Conservation (phyloP, 2,113 vertebrate genomes). For the Setophaga coronata region DNA sequence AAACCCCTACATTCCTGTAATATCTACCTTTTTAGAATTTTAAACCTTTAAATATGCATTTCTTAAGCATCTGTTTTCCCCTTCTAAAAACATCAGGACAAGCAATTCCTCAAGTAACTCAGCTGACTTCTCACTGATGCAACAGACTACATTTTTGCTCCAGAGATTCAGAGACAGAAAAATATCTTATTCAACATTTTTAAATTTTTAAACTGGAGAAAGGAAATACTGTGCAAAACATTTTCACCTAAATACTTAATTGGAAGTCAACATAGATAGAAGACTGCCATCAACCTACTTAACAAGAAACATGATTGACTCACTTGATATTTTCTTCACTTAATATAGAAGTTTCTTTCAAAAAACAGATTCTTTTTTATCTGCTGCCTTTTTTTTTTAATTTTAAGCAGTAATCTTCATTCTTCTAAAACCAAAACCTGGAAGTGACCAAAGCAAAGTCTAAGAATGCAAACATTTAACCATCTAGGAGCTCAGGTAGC, state of each 20-base stretch:
- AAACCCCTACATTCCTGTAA: neutral
- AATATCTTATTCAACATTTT: slow-evolving; percentile 36
- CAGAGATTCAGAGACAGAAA: slow-evolving; percentile 6
- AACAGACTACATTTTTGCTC: neutral
- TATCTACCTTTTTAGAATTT: neutral
- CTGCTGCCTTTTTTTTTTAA: neutral
- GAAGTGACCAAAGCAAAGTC: neutral
- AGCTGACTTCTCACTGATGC: neutral
- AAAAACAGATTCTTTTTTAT: neutral
- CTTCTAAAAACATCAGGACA: slow-evolving; percentile 6
- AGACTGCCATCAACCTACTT: slow-evolving; percentile 19
- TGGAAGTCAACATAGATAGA: slow-evolving; percentile 17
- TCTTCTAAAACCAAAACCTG: neutral
- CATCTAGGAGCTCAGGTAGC: neutral
- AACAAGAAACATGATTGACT: neutral
- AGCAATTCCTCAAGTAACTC: neutral
- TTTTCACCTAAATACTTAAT: slow-evolving; percentile 60
- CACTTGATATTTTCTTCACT: neutral
- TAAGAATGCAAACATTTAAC: neutral
- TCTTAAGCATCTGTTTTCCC: neutral
- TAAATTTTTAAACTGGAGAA: slow-evolving; percentile 46
- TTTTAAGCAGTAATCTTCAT: neutral
- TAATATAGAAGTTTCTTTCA: neutral
- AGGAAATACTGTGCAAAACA: slow-evolving; percentile 32
- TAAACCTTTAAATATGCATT: neutral